Conservation (phyloP, 2,888 invertebrate genomes). For the Glyphotaelius pellucidus region DNA sequence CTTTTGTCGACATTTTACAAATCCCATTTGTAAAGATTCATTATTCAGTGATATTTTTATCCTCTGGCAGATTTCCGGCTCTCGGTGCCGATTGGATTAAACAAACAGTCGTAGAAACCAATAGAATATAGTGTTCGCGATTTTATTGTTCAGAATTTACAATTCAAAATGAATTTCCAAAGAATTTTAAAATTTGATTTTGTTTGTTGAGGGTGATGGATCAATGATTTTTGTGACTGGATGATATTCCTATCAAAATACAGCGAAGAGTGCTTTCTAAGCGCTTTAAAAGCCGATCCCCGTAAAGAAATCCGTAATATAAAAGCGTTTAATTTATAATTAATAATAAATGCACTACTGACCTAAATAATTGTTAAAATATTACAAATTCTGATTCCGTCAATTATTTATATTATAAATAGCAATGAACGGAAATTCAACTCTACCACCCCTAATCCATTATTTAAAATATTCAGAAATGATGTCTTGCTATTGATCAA, state of each 20-base stretch:
- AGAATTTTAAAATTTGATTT: background rate
- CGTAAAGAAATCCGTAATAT: too few relatives aligned
- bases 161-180: background rate
- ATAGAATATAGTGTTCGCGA: background rate
- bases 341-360: too few relatives aligned
- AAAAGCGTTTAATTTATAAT: too few relatives aligned
- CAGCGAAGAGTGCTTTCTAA: too few relatives aligned
- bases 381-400: too few relatives aligned
- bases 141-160: background rate
- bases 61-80: background rate
- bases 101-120: background rate
- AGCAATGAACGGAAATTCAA: too few relatives aligned
- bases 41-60: background rate
- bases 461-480: too few relatives aligned
- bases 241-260: background rate
- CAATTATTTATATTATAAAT: too few relatives aligned
- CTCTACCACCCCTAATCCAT: too few relatives aligned
- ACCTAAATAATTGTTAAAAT: too few relatives aligned
- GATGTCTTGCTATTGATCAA: too few relatives aligned
- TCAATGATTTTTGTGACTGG: background rate
- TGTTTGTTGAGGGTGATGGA: background rate
- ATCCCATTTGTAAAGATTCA: background rate
- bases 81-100: background rate
- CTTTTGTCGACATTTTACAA: conserved; percentile 9
- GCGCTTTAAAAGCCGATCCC: too few relatives aligned